A percentile compares a stretch with the other conserved stretches of the same genome.
These are phyloP conservation scores for Dexiosoma caninum DNA, from an alignment of 2,888 invertebrate species.

Conservation along the genomic window DNA sequence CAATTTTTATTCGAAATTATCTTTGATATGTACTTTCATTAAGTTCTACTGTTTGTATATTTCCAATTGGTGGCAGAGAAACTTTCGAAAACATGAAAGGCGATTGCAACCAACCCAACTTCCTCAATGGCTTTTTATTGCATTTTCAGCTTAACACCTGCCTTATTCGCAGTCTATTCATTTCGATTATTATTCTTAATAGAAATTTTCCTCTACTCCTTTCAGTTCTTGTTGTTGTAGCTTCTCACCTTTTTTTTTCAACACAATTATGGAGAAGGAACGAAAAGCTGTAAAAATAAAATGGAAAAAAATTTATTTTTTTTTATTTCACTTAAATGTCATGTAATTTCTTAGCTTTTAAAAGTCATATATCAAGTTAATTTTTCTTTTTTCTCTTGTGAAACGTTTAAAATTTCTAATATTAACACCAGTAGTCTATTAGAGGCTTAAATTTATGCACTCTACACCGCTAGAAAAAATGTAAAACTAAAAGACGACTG, in stretches of 20 bases:
- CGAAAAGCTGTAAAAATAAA: too few species aligned
- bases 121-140: background rate
- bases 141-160: background rate
- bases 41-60: too few species aligned
- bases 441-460: conserved; percentile 4
- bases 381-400: background rate
- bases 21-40: too few species aligned
- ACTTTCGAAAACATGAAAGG: background rate
- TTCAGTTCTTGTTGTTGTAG: background rate
- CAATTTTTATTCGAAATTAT: background rate
- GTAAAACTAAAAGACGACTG: background rate
- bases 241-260: background rate
- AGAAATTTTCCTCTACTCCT: background rate
- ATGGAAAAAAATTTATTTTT: too few species aligned
- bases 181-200: too few species aligned
- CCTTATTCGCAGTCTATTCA: background rate
- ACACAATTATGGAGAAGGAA: too few species aligned
- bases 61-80: background rate
- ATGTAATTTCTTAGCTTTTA: conserved; percentile 16
- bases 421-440: conserved; percentile 43
- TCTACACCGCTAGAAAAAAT: background rate
- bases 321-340: conserved; percentile 30
- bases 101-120: background rate
- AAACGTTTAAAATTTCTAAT: conserved; percentile 22
- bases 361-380: background rate